phyloP scores from a whole-genome alignment of 2,797 vertebrate genomes.

The Sebastes variabilis region DNA sequence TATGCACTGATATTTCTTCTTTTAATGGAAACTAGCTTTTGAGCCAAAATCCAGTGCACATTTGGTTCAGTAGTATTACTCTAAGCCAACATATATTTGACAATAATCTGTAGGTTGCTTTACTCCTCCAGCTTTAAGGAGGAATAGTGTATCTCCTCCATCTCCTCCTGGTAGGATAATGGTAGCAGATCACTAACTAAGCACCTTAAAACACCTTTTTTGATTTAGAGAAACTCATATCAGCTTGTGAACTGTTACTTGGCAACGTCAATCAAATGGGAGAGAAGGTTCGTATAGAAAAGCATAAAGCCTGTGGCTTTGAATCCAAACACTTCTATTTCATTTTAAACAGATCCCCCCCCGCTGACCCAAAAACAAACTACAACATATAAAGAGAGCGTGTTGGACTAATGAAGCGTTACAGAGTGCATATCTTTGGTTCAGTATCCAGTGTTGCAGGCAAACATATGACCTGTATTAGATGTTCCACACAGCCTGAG shows the following conservation, averaged over 20 bases:
- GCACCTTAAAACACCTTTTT: not conserved
- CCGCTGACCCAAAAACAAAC: not conserved
- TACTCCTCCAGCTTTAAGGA: not conserved
- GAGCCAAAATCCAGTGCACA: not conserved
- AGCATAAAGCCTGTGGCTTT: not conserved
- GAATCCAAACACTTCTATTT: not conserved
- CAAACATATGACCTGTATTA: not conserved
- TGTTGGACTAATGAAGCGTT: not conserved
- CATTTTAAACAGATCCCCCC: not conserved
- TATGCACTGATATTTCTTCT: not conserved
- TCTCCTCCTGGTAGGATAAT: not conserved
- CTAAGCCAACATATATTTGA: not conserved
- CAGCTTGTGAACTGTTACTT: not conserved
- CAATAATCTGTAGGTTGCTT: not conserved
- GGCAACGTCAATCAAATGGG: not conserved
- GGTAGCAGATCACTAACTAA: not conserved
- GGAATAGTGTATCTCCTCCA: not conserved
- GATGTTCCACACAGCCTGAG: not conserved
- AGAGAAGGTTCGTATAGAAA: not conserved
- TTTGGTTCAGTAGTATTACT: not conserved
- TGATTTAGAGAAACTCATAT: not conserved
- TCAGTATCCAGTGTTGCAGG: slow-evolving; percentile 42
- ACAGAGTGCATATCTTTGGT: slow-evolving; percentile 51
- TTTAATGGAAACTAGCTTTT: not conserved
- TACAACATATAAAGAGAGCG: not conserved